Evolutionary conservation across 2,888 invertebrate genomes (phyloP).

Genomic region (Vesta saturnalis): DNA sequence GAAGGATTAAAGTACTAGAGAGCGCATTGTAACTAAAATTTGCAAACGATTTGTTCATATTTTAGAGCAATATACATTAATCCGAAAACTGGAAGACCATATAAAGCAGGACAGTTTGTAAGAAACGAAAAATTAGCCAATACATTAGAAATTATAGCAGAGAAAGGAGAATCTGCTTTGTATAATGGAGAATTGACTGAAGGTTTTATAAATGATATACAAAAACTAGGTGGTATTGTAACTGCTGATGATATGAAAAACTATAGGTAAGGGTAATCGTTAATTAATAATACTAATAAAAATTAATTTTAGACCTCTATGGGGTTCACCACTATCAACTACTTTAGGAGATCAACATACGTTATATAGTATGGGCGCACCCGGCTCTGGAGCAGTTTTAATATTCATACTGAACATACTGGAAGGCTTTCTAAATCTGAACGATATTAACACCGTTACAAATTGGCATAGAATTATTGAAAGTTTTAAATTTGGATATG

Average conservation of each 20-base stretch:
- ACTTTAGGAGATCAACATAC: slow-evolving; percentile 70
- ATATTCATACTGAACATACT: slow-evolving; percentile 85
- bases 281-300: not conserved
- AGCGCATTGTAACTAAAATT: not conserved
- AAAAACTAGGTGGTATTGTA: slow-evolving; percentile 76
- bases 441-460: slow-evolving; percentile 51
- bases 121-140: slow-evolving; percentile 63
- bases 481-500: slow-evolving; percentile 92
- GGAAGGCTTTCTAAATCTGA: slow-evolving; percentile 62
- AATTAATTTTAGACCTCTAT: slow-evolving; percentile 65
- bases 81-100: slow-evolving; percentile 58
- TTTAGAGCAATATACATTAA: slow-evolving; percentile 57
- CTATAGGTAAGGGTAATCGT: slow-evolving; percentile 71
- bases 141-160: slow-evolving; percentile 66
- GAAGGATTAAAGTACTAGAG: slow-evolving; percentile 42
- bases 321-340: slow-evolving; percentile 72
- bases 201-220: slow-evolving; percentile 55
- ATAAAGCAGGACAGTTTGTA: slow-evolving; percentile 60
- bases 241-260: slow-evolving; percentile 78
- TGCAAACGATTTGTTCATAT: not conserved
- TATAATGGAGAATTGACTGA: slow-evolving; percentile 68
- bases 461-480: slow-evolving; percentile 88
- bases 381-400: slow-evolving; percentile 84
- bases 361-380: slow-evolving; percentile 81
- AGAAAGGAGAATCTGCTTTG: slow-evolving; percentile 65